Evolutionary conservation across 2,888 invertebrate genomes (phyloP).

Genomic region (Prosopocoilus inquinatus): DNA sequence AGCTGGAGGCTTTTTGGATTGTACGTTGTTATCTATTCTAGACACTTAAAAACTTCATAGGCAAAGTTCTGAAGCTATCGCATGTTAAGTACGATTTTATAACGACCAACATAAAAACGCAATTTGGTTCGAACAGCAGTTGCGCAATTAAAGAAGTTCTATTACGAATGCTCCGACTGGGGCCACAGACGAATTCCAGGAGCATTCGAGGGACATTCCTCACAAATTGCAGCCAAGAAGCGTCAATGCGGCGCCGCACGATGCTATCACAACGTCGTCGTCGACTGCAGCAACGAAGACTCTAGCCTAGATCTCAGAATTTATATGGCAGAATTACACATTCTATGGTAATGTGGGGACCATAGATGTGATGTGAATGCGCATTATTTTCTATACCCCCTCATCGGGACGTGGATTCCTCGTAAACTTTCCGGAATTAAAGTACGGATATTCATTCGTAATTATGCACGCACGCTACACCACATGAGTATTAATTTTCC

Average conservation of each 20-base stretch:
- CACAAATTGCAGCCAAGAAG: slow-evolving; percentile 24
- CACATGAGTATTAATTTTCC: no score
- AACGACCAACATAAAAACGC: no score
- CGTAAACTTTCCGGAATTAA: background rate
- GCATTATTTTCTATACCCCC: slow-evolving; percentile 1
- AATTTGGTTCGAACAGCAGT: background rate
- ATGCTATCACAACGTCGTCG: slow-evolving; percentile 22
- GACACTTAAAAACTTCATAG: no score
- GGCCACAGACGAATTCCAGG: slow-evolving; percentile 17
- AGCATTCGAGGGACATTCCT: slow-evolving; percentile 25
- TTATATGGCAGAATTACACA: slow-evolving; percentile 22
- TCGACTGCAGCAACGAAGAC: slow-evolving; percentile 7
- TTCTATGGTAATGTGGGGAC: slow-evolving; percentile 23
- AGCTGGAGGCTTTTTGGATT: no score
- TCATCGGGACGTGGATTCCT: background rate
- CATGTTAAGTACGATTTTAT: no score
- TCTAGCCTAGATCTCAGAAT: slow-evolving; percentile 19
- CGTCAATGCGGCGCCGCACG: slow-evolving; percentile 24
- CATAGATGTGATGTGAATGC: slow-evolving; percentile 4
- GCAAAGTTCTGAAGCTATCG: no score
- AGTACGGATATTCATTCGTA: slow-evolving; percentile 10
- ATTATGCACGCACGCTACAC: no score
- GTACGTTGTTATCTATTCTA: no score
- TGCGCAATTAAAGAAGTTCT: slow-evolving; percentile 2
- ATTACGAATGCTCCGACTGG: background rate